Base-by-base conservation (phyloP, 2,888 invertebrate genomes). In the Drosophila mulleri region DNA sequence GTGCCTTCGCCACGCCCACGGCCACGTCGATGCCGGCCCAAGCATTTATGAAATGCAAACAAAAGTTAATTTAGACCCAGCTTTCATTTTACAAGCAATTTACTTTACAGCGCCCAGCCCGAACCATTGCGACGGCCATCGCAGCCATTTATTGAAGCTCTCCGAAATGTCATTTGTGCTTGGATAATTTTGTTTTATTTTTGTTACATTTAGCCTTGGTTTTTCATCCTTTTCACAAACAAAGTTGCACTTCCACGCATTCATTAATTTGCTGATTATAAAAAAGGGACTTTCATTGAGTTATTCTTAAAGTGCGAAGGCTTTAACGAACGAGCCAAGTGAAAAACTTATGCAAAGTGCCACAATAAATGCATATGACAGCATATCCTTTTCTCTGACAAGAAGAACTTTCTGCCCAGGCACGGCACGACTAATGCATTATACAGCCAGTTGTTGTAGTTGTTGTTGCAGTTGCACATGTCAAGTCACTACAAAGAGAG, bases 81-180 rank as follows among this genome's bases (percentile, higher is more conserved):
- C 83, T 88, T 88, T 88, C 76, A 83, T 89, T 90, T 90, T 82
- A 86, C 91, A 91, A 90, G 88, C 89, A 91, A 91, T 90, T 90
- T 91, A 88, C 84, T 83, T 68, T 59, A 42, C 44, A 56, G 58
- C 54, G 23, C 48, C 39, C 45, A 50, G 59, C 64, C 64, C 47
- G n/a, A 23, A 41, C 52, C 67, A 47, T 67, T 69, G 23, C 47
- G 45, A 16, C 16, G 47, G 1, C 47, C 47, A 47, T 26, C n/a
- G 11, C 47, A 29, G 5, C 26, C 67, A 52, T 70, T 70, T 71
- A 70, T 61, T 72, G 67, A 64, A 56, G 59, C 77, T 62, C 50
- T 52, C 67, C 58, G 72, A 73, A 70, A 77, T 76, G 67, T 70
- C 59, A 72, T 59, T 65, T 75, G 71, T 60, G 47, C 57, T 47